phyloP scores from a whole-genome alignment of 1,140 invertebrate genomes.

The Cyclina sinensis region DNA sequence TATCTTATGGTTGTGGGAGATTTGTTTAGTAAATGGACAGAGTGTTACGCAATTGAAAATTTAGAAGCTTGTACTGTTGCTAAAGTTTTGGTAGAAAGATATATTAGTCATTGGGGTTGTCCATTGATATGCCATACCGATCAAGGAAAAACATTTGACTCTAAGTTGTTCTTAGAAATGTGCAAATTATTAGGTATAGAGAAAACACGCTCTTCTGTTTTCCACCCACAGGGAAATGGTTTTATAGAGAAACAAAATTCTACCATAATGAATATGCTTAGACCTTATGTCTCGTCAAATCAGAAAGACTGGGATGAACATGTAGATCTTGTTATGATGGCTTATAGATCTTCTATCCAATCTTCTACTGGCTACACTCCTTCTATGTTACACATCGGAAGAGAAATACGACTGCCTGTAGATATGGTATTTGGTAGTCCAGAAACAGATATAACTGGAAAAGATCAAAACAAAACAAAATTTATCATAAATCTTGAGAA shows the following conservation, averaged over 20 bases:
- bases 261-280: conserved; percentile 69
- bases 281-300: conserved; percentile 18
- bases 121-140: too few relatives aligned
- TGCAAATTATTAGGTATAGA: conserved; percentile 68
- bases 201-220: conserved; percentile 65
- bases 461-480: conserved; percentile 40
- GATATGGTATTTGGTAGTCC: conserved; percentile 59
- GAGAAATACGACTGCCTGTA: conserved; percentile 64
- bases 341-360: conserved; percentile 60
- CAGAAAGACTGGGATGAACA: conserved; percentile 65
- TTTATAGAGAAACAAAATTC: conserved; percentile 70
- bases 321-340: conserved; percentile 59
- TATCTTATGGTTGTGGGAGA: too few relatives aligned
- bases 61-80: conserved; percentile 79
- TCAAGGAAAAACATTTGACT: too few relatives aligned
- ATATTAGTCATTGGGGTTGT: conserved; percentile 83
- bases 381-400: conserved; percentile 62
- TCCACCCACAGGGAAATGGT: conserved; percentile 70
- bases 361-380: conserved; percentile 51
- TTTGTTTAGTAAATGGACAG: too few relatives aligned
- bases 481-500: conserved; percentile 15
- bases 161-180: too few relatives aligned
- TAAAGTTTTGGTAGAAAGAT: conserved; percentile 78
- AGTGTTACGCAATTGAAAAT: conserved; percentile 71
- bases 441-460: conserved; percentile 46